Percentiles rank a stretch among this genome's conserved stretches.
These are phyloP conservation scores for Montipora cactus DNA, from an alignment of 64 coral and sea anemone genomes.

Conservation along the genomic window DNA sequence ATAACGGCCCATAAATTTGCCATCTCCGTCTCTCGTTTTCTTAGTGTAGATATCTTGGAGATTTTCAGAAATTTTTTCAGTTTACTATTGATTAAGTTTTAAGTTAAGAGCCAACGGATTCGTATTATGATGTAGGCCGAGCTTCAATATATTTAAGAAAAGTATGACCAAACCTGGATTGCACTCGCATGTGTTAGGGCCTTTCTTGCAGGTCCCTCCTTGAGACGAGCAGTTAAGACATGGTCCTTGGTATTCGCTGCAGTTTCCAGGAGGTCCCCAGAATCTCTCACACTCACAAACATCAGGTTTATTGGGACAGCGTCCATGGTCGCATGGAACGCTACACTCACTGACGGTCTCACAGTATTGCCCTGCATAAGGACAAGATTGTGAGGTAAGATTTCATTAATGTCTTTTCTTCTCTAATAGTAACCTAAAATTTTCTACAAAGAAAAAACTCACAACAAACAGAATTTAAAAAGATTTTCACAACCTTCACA, in stretches of 20 bases:
- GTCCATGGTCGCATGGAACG: constrained; percentile 78
- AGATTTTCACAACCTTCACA: too few species aligned
- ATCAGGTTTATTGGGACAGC: constrained; percentile 64
- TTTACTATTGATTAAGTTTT: too few species aligned
- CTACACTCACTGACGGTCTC: constrained; percentile 81
- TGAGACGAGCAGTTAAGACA: constrained; percentile 77
- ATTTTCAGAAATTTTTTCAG: too few species aligned
- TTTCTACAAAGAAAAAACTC: too few species aligned
- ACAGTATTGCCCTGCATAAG: constrained; percentile 70
- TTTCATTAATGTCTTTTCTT: too few species aligned
- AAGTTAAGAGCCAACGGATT: too few species aligned
- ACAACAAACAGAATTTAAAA: too few species aligned
- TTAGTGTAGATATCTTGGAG: too few species aligned
- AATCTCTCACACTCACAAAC: constrained; percentile 73
- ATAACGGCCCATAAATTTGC: too few species aligned
- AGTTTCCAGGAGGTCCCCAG: constrained; percentile 66
- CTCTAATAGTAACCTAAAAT: too few species aligned
- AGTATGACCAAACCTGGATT: constrained; percentile 60
- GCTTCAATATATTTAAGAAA: neutral
- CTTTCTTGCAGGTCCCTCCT: constrained; percentile 80
- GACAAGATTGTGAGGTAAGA: neutral
- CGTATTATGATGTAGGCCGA: too few species aligned
- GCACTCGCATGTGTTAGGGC: constrained; percentile 83
- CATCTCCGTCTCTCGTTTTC: too few species aligned
- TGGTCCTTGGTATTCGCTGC: constrained; percentile 61